Base-by-base conservation (phyloP, 2,797 vertebrate genomes). In the Cyclopterus lumpus region DNA sequence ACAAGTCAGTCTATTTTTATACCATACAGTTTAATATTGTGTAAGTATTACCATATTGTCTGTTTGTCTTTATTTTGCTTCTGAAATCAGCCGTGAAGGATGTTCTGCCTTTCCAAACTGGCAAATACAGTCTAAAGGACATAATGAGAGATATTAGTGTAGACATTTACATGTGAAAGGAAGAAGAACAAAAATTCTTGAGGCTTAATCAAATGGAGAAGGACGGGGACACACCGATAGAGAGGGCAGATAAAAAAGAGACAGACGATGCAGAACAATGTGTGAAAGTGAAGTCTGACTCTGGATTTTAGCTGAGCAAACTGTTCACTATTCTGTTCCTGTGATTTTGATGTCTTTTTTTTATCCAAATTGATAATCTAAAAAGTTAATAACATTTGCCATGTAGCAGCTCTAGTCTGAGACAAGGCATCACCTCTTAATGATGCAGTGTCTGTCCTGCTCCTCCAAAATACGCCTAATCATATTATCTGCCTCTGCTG, bases 381-480 rank as follows among this genome's bases (percentile, higher is more conserved):
- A 73, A 73, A 73, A 61, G 46, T 67, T 57, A 63, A 86, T 81
- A 54, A 70, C 59, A 80, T 77, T 67, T 75, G 12, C 66, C 53
- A 20, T 42, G 4, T 34, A 77, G 66, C 64, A 68, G 55, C 69
- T 79, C 54, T 46, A 4, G 46, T 61, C 36, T 44, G 38, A 80
- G 42, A 60, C 62, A 51, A 32, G 59, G 40, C 20, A 36, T 67
- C 3, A 1, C 60, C 62, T 75, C 51, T 61, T 77, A 65, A 79
- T 83, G 70, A 81, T 58, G 22, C 26, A 60, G 54, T 61, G 7
- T 55, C 51, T 71, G 63, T 81, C 55, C 69, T 63, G 22, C 48
- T 86, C 54, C 69, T 79, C 14, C 57, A 72, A 81, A 77, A 67
- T 59, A 59, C 53, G 71, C 30, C 38, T 81, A 73, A 89, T 90